Base-by-base conservation (phyloP, 2,797 vertebrate species). In the Poecile montanus region DNA sequence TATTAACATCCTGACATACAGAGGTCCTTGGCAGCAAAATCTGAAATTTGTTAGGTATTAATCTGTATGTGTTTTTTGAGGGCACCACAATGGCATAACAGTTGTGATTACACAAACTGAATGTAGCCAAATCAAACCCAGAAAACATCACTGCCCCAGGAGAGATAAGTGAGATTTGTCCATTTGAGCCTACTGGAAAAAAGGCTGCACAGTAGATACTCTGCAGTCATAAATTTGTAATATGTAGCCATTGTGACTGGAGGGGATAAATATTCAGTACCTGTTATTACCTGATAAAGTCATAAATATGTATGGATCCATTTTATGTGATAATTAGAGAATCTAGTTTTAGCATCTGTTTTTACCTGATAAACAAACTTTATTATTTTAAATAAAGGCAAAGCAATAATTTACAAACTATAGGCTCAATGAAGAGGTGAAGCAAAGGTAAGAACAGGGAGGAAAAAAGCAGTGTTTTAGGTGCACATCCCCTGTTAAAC, bases 241-340 rank as follows among this genome's bases (percentile, higher is more conserved):
- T 95, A 92, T 91, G 93, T 80, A 97, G 82, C 73, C 84, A 93
- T 89, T 96, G 93, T 97, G 88, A 82, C 96, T 97, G 88, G 38
- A 95, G 93, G 96, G 92, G 92, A 97, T 97, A 97, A 97, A 97
- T 97, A 97, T 95, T 96, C 96, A 96, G 95, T 96, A 96, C 93
- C 96, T 97, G 97, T 96, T 96, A 94, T 96, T 96, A 97, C 96
- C 95, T 96, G 97, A 98, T 97, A 98, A 98, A 97, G 96, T 85
- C 95, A 97, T 98, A 96, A 97, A 97, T 97, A 97, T 97, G 97
- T 94, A 97, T 97, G 83, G 72, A 67, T 95, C 63, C 73, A 88
- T 96, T 97, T 97, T 94, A 93, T 91, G 96, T 96, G 92, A 92
- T 97, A 97, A 97, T 98, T 97, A 97, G 82, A 95, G 94, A 96